These are phyloP conservation scores for Halcyon senegalensis DNA, from an alignment of 2,113 vertebrate species.

Conservation along the genomic window DNA sequence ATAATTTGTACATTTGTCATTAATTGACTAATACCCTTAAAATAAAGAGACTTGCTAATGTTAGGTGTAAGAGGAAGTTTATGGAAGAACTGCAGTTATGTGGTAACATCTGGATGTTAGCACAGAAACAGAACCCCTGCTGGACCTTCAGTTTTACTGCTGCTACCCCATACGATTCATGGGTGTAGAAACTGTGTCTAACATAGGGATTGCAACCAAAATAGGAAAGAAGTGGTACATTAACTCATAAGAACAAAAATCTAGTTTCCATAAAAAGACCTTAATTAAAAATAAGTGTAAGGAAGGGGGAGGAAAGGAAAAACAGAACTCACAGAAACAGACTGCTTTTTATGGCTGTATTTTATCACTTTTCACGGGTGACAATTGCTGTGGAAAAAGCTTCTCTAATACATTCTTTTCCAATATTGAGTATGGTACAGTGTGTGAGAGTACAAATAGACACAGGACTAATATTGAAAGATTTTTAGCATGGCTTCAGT, in stretches of 20 bases:
- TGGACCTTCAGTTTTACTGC: not conserved
- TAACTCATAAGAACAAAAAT: not conserved
- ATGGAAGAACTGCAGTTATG: not conserved
- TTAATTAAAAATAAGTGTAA: not conserved
- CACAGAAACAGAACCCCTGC: not conserved
- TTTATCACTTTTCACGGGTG: not conserved
- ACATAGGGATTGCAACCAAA: not conserved
- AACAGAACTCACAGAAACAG: not conserved
- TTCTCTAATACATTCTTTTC: not conserved
- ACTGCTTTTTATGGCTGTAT: not conserved
- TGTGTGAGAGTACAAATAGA: not conserved
- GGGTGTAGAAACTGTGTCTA: not conserved
- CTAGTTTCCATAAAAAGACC: not conserved
- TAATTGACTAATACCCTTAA: not conserved
- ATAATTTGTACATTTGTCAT: not conserved
- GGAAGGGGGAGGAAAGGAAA: not conserved
- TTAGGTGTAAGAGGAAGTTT: not conserved
- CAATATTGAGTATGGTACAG: not conserved
- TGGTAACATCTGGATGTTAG: not conserved
- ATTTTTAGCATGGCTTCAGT: not conserved
- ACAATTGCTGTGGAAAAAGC: not conserved
- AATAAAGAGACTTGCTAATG: not conserved
- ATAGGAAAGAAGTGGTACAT: not conserved
- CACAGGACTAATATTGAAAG: not conserved
- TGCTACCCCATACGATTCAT: not conserved